Conservation (phyloP, 2,113 vertebrate species). For the Pseudorectes ferrugineus region DNA sequence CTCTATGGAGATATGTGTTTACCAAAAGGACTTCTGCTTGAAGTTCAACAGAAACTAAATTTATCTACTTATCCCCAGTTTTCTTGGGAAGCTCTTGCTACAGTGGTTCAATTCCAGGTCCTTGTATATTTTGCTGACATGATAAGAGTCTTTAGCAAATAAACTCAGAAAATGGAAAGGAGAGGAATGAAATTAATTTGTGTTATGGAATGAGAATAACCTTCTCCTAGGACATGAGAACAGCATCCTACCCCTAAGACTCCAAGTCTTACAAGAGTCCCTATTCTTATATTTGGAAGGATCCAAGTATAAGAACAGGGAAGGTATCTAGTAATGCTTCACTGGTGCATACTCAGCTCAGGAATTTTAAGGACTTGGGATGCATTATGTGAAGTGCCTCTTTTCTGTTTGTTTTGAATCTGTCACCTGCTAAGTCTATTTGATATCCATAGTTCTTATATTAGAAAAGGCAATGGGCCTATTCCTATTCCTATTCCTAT, state of each 20-base stretch:
- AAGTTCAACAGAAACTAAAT: conserved; percentile 37
- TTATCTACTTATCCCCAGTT: conserved; percentile 20
- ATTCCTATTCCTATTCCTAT: not conserved
- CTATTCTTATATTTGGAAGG: not conserved
- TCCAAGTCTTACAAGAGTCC: not conserved
- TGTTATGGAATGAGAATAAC: not conserved
- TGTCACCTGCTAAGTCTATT: not conserved
- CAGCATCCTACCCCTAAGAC: not conserved
- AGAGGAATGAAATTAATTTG: not conserved
- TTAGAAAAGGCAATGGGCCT: not conserved
- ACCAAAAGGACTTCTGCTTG: conserved; percentile 29
- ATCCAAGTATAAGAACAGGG: not conserved
- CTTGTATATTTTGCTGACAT: conserved; percentile 36
- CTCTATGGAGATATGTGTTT: conserved; percentile 14
- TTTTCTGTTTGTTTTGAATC: not conserved
- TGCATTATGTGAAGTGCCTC: not conserved
- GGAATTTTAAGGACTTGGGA: not conserved
- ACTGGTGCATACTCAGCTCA: not conserved
- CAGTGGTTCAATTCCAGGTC: not conserved
- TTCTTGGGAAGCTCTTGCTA: conserved; percentile 41
- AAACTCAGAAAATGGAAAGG: conserved; percentile 17
- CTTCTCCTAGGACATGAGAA: not conserved
- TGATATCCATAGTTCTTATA: not conserved
- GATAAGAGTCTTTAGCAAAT: conserved; percentile 40
- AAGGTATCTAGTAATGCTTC: not conserved